A percentile compares a stretch with the other conserved stretches of the same genome.
Evolutionary conservation across 1,140 invertebrate genomes (phyloP).

Genomic region (Orius laevigatus): DNA sequence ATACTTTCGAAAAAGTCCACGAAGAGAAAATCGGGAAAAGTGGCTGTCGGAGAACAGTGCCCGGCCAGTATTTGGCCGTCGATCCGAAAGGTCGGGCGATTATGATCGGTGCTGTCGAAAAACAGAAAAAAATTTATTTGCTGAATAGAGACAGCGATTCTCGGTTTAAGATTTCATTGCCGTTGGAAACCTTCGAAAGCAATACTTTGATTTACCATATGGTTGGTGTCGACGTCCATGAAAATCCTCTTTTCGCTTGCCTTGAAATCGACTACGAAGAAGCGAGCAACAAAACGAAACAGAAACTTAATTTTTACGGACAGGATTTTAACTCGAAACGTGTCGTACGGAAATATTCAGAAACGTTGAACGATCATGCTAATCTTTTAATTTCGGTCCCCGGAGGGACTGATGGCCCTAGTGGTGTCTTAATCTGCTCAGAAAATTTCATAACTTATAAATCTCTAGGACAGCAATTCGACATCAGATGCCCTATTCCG

Average conservation of each 20-base stretch:
- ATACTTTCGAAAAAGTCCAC: conserved; percentile 92
- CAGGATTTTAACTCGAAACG: conserved; percentile 97
- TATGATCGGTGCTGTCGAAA: conserved; percentile 98
- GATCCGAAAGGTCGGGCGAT: conserved; percentile 97
- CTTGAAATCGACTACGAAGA: conserved; percentile 99
- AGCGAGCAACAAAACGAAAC: conserved; percentile 86
- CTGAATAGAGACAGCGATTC: conserved; percentile 95
- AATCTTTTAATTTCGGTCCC: conserved; percentile 94
- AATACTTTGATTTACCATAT: conserved; percentile 97
- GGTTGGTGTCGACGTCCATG: conserved; percentile 97
- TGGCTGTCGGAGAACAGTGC: conserved; percentile 93
- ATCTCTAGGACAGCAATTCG: conserved; percentile 97
- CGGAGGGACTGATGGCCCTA: conserved; percentile 94
- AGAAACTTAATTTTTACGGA: conserved; percentile 97
- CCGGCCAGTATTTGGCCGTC: conserved; percentile 95
- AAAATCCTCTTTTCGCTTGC: conserved; percentile 99
- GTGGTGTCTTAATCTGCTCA: conserved; percentile 95
- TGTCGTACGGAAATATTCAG: conserved; percentile 96
- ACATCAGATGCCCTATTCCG: conserved; percentile 97
- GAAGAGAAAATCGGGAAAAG: conserved; percentile 99
- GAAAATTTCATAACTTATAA: conserved; percentile 99
- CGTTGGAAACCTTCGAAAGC: conserved; percentile 97
- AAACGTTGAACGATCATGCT: conserved; percentile 93
- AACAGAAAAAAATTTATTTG: conserved; percentile 98
- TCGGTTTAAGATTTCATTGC: conserved; percentile 93